Evolutionary conservation across 2,888 invertebrate genomes (phyloP), one percentile per base, ranked within the genome.

Genomic region (Dryobota labecula): DNA sequence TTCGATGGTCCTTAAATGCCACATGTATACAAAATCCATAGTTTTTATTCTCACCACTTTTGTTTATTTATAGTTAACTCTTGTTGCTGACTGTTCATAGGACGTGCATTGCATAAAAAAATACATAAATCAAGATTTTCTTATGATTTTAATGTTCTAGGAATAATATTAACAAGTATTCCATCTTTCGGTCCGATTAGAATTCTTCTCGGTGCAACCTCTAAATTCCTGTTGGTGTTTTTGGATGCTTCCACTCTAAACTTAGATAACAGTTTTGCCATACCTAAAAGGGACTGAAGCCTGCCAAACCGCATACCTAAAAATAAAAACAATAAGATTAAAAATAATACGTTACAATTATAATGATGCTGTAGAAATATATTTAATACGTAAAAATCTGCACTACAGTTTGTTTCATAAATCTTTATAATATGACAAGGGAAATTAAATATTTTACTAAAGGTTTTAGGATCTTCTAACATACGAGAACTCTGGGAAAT

Each of bases 251-350:
- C 84, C 18, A 92, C 86, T 49, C 84, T 84, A 70, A 85, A 91
- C 20, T 85, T 87, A 0, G 88, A 86, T 13, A 93, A 66, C 0
- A 92, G 56, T 62, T 88, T 89, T 7, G 85, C 78, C 2, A 91
- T 60, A 27, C 90, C 87, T 41, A 91, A 79, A 20, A 82, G 73
- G 11, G 87, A 84, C 58, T 92, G 90, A 13, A 91, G 69, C 69
- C 86, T 88, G 15, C 89, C 91, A 68, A 92, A 92, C 18, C 92
- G 88, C 86, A 90, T 85, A 18, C 91, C 92, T 92, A 82, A 43
- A 90, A 90, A 60, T 20, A 74, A 70, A 66, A 36, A 58, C 0
- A 62, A 51, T 24, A 4, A 24, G 2, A 18, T 56, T 41, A 62
- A 9, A 33, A 27, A 49, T n/a, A 49, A 15, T 30, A 45, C n/a